Evolutionary conservation across 2,113 vertebrate genomes (phyloP).

Genomic region (Pachycephala philippinensis): DNA sequence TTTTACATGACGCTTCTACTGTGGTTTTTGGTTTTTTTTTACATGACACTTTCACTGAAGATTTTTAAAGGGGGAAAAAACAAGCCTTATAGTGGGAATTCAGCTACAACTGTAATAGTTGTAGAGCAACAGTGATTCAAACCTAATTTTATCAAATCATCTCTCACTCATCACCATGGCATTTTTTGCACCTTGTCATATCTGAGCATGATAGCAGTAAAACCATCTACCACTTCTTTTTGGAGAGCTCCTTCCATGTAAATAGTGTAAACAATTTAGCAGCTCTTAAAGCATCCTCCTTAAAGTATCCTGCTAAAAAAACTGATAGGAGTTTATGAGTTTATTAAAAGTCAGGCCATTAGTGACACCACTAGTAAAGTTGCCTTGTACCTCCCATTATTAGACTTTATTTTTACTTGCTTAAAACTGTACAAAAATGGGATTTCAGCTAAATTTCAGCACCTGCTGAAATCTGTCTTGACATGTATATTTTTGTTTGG

Average conservation of each 20-base stretch:
- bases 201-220: not conserved
- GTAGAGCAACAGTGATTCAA: not conserved
- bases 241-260: not conserved
- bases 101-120: not conserved
- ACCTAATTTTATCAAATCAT: slow-evolving; percentile 12
- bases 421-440: not conserved
- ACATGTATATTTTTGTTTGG: not conserved
- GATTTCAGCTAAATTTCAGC: not conserved
- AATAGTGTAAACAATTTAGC: not conserved
- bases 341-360: not conserved
- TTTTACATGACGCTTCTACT: not conserved
- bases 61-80: not conserved
- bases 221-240: not conserved
- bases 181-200: not conserved
- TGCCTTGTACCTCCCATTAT: not conserved
- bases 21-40: no score
- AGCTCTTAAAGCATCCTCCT: not conserved
- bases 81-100: not conserved
- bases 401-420: not conserved
- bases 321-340: not conserved
- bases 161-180: slow-evolving; percentile 2
- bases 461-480: not conserved
- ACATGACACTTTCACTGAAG: not conserved
- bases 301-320: not conserved
- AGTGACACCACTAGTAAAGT: not conserved